phyloP scores from a whole-genome alignment of 1,140 invertebrate species.

The Bombus haemorrhoidalis region DNA sequence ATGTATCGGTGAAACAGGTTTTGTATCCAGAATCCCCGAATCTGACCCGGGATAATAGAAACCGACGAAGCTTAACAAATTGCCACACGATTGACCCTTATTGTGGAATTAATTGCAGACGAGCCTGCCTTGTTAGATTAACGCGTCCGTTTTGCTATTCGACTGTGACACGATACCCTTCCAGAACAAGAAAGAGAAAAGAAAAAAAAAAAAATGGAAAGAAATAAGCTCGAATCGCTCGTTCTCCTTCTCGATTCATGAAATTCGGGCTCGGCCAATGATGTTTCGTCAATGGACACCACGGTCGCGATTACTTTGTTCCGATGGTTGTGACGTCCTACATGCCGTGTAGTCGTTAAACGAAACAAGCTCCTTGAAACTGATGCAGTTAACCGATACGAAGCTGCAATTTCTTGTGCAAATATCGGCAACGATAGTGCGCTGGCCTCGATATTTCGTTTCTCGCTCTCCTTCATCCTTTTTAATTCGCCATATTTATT shows the following conservation, averaged over 20 bases:
- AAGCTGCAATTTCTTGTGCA: conserved; percentile 26
- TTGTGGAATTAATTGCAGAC: conserved; percentile 46
- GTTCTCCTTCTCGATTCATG: background rate
- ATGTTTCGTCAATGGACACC: background rate
- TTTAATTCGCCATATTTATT: background rate
- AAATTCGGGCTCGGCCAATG: background rate
- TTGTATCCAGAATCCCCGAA: conserved; percentile 64
- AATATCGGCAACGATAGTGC: conserved; percentile 10
- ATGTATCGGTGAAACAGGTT: conserved; percentile 62
- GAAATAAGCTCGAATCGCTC: background rate
- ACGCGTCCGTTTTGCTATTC: conserved; percentile 10
- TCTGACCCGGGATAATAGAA: conserved; percentile 64
- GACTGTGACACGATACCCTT: conserved; percentile 16
- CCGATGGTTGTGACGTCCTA: conserved; percentile 9
- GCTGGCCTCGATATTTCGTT: conserved; percentile 20
- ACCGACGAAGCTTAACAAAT: conserved; percentile 51
- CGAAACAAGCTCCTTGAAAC: conserved; percentile 16
- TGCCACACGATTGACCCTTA: conserved; percentile 42
- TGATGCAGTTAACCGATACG: conserved; percentile 24
- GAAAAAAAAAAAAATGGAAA: too few species aligned
- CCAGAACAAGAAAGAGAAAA: too few species aligned
- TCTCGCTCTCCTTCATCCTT: background rate
- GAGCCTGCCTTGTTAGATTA: conserved; percentile 28
- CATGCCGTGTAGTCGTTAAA: background rate
- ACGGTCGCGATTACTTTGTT: background rate